Base-by-base conservation (phyloP, 2,888 invertebrate genomes). In the Imbricaverruca yamaguchii region DNA sequence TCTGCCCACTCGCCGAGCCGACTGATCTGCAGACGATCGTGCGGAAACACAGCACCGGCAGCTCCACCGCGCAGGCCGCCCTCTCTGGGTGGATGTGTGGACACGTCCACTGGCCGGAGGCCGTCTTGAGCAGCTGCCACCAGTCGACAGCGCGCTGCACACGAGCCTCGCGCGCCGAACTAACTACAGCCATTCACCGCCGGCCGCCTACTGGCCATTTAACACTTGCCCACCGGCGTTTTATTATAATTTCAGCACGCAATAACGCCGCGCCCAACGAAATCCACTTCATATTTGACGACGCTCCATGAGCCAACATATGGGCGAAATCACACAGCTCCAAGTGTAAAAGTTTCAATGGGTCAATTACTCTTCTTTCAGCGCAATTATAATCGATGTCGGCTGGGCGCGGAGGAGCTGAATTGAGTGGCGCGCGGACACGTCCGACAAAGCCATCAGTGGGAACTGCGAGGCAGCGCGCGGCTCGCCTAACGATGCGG, bases 291-390 rank as follows among this genome's bases (percentile, higher is more conserved):
- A 53, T 74, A 74, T 74, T 74, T 74, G 74, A 74, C 74, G 74
- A 39, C 74, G 74, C 74, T 53, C 18, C 74, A 11, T 6, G 18
- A 13, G 74, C 18, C 74, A 53, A 53, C 74, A 74, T 74, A 18
- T 74, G 74, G 74, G 53, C 74, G 74, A 74, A 74, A 74, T 74
- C 74, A 74, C 74, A 74, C 74, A 74, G 74, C 10, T 53, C 74
- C 18, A 74, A 74, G 74, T 74, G 74, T 74, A 74, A 74, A 74
- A 74, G 53, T 74, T 74, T 74, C 53, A 74, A 74, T 74, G 74
- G 74, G 74, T 74, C 74, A 74, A 74, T 74, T 74, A 74, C 74
- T 74, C 74, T 53, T 74, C 74, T 74, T 74, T 74, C 53, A 74
- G 74, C 74, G 15, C 53, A 53, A 74, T 74, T 74, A 53, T 39